Conservation (phyloP, 1,140 invertebrate species). For the Himalopsyche phryganea region DNA sequence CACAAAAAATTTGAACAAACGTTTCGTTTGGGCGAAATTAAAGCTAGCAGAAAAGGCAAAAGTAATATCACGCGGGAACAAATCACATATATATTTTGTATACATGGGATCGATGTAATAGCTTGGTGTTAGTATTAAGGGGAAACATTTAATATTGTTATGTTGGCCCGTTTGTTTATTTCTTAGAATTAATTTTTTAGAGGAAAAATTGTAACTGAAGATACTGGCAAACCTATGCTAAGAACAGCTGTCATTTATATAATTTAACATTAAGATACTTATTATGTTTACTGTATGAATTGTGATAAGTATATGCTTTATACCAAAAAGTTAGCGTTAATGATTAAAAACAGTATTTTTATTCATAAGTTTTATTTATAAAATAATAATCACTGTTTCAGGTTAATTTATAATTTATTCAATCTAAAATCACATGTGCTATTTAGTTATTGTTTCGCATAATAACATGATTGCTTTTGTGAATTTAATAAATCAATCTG, state of each 20-base stretch:
- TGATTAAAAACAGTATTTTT: no score
- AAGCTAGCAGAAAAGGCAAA: no score
- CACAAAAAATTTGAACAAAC: no score
- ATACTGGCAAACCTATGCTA: slow-evolving; percentile 51
- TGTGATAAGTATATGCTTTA: slow-evolving; percentile 21
- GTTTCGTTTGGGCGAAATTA: no score
- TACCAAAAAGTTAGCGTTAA: background rate
- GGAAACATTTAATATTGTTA: no score
- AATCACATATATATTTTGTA: slow-evolving; percentile 17
- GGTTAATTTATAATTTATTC: no score
- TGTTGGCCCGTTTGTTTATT: no score
- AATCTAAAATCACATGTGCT: slow-evolving; percentile 2
- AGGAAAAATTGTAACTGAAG: slow-evolving; percentile 25
- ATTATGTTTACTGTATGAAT: slow-evolving; percentile 6
- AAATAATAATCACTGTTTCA: no score
- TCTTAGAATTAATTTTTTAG: no score
- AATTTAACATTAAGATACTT: background rate
- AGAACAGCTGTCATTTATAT: slow-evolving; percentile 40
- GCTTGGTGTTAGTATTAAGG: no score
- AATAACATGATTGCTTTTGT: slow-evolving; percentile 13
- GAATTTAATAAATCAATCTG: slow-evolving; percentile 17
- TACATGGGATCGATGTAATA: background rate
- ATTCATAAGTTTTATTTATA: no score
- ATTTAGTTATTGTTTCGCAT: slow-evolving; percentile 4
- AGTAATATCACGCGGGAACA: slow-evolving; percentile 22